phyloP scores from a whole-genome alignment of 92 coral and sea anemone species.

The Zoanthus solanderi region DNA sequence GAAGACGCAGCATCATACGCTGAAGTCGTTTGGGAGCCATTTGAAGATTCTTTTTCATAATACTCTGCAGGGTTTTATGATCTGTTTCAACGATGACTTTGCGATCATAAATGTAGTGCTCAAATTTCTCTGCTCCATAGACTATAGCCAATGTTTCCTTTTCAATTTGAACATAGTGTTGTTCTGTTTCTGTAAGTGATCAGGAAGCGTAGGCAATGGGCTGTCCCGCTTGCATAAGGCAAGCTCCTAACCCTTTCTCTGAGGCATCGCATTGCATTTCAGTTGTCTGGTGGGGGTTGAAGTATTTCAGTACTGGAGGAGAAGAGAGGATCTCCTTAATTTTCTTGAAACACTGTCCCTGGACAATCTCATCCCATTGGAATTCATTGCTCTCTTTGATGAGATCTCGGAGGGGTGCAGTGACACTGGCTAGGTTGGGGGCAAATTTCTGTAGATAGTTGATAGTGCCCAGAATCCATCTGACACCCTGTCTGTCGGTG shows the following conservation, averaged over 20 bases:
- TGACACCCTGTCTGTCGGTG: no score
- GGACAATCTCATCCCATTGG: no score
- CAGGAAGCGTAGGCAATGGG: neutral
- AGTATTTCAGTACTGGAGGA: no score
- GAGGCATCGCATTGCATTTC: no score
- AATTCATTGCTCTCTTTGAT: no score
- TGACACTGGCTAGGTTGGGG: no score
- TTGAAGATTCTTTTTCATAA: neutral
- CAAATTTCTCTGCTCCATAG: no score
- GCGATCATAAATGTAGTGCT: conserved; percentile 5
- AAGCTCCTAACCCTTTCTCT: no score
- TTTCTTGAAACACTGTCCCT: no score
- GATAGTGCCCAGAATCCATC: conserved; percentile 29
- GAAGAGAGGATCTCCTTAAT: no score
- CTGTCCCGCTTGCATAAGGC: conserved; percentile 28
- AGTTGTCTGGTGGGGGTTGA: neutral
- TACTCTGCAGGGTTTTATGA: neutral
- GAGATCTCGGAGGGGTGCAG: neutral
- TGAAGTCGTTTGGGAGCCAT: conserved; percentile 61
- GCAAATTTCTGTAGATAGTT: no score
- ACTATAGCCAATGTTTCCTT: conserved; percentile 38
- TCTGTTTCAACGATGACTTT: conserved; percentile 60
- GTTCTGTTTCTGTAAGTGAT: neutral
- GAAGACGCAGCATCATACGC: conserved; percentile 61
- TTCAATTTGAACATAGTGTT: neutral